Evolutionary conservation across 2,797 vertebrate genomes (phyloP).

Genomic region (Harpagifer antarcticus): DNA sequence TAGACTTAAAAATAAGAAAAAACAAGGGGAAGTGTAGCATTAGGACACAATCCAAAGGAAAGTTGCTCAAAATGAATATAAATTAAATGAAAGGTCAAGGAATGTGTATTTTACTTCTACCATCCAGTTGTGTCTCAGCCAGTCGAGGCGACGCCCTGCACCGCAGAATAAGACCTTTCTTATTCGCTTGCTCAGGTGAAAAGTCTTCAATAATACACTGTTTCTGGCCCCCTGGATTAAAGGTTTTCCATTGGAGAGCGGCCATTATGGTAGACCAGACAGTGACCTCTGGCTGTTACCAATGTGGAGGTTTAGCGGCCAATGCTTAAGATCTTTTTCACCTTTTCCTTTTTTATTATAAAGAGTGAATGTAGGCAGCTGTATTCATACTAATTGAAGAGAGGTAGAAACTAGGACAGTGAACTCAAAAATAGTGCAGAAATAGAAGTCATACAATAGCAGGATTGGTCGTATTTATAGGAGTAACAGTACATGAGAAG

Average conservation of each 20-base stretch:
- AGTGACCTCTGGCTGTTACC: constrained; percentile 32
- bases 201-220: constrained; percentile 27
- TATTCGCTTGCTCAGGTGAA: constrained; percentile 57
- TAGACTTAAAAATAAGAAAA: background rate
- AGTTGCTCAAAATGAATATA: background rate
- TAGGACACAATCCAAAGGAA: background rate
- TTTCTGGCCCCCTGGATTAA: constrained; percentile 41
- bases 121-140: constrained; percentile 5
- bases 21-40: background rate
- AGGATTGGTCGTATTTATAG: background rate
- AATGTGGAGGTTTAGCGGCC: background rate
- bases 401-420: background rate
- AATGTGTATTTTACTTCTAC: constrained; percentile 29
- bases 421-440: background rate
- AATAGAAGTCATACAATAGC: background rate
- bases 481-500: background rate
- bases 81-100: background rate
- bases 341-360: background rate
- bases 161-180: constrained; percentile 60
- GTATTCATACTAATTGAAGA: background rate
- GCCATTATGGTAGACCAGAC: constrained; percentile 32
- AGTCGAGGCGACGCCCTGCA: constrained; percentile 32
- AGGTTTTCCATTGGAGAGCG: constrained; percentile 52
- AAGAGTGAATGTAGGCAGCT: background rate
- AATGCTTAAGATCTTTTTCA: background rate